These are phyloP conservation scores for Drosophila seguyi DNA, from an alignment of 1,140 invertebrate species.

Conservation along the genomic window DNA sequence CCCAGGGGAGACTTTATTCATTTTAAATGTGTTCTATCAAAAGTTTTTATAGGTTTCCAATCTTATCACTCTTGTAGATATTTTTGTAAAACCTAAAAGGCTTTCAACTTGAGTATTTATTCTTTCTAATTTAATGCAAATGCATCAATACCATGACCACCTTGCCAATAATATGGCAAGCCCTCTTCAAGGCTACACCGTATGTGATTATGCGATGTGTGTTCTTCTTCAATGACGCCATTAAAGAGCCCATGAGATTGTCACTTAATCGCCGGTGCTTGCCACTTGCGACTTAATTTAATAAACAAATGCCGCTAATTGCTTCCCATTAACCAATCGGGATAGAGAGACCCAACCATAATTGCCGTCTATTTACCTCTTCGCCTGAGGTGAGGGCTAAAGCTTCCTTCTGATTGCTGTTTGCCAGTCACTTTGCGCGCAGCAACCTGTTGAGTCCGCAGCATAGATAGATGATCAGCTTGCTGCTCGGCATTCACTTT, in stretches of 20 bases:
- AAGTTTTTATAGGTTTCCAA: background rate
- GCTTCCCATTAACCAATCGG: constrained; percentile 37
- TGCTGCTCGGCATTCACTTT: constrained; percentile 54
- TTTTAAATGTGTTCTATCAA: background rate
- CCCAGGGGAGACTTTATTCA: background rate
- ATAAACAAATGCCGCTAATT: constrained; percentile 75
- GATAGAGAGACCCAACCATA: constrained; percentile 37
- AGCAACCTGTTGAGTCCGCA: constrained; percentile 18
- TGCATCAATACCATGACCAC: constrained; percentile 9
- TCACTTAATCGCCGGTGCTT: constrained; percentile 56
- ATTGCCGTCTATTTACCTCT: constrained; percentile 60
- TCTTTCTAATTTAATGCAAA: background rate
- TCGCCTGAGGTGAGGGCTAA: constrained; percentile 31
- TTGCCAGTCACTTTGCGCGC: constrained; percentile 70
- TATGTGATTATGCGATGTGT: constrained; percentile 3
- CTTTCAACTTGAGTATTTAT: background rate
- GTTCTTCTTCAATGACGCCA: constrained; percentile 49
- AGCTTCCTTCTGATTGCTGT: constrained; percentile 64
- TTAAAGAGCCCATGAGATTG: constrained; percentile 64
- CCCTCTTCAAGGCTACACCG: constrained; percentile 10
- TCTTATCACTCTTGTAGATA: background rate
- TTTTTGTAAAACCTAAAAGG: background rate
- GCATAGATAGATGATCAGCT: constrained; percentile 53
- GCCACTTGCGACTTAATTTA: constrained; percentile 29
- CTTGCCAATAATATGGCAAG: background rate